Base-by-base conservation (phyloP, 2,888 invertebrate species). In the Apantesis nais region DNA sequence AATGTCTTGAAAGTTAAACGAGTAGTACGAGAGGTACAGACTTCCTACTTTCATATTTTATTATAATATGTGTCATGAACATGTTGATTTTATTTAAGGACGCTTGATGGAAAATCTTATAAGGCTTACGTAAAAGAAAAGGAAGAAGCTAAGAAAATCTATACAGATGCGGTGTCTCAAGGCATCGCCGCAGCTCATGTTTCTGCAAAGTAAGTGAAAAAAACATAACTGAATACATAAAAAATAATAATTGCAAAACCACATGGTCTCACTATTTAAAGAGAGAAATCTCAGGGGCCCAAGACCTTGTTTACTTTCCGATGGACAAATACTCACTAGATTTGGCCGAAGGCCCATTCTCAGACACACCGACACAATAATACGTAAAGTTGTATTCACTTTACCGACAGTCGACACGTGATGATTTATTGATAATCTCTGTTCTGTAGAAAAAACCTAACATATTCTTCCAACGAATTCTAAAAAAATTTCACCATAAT, bases 121-220 rank as follows among this genome's bases (percentile, higher is more conserved):
- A 95, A 96, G 78, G 96, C 96, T 0, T 96, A 96, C 79, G 96
- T 97, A 0, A 96, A 96, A 84, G 96, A 96, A 84, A 96, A 96
- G 81, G 95, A 96, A 82, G 95, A 96, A 85, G 97, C 96, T 0
- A 96, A 96, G 83, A 90, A 94, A 83, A 95, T 95, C 61, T 96
- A 95, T 82, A 89, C 92, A 39, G 85, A 95, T 77, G 96, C 96
- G 1, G 95, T 96, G 3, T 92, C 93, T 2, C 93, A 94, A 69
- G 97, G 97, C 25, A 83, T 95, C 58, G 93, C 95, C 19, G 96
- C 97, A 8, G 97, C 96, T 22, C 96, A 96, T 77, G 94, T 97
- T 3, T 92, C 95, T 74, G 93, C 96, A 7, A 95, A 95, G 96
- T 95, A 86, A 89, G 88, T 86, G 39, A 39, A 41, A 67, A 22